Conservation (phyloP, 2,113 vertebrate species). For the Phylloscopus trochilus region DNA sequence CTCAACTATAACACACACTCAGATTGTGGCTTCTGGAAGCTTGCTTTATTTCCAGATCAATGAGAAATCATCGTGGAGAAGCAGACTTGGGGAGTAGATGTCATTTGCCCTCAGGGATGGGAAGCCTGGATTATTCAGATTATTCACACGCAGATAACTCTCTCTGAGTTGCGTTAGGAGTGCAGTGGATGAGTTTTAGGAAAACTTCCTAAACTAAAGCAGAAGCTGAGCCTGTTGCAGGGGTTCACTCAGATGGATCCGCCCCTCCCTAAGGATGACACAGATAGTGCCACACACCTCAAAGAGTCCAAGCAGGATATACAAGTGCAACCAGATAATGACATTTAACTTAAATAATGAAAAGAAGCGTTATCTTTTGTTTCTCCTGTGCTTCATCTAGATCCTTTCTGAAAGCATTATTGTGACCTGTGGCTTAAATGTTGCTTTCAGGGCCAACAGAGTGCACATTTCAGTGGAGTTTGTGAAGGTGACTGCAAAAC, state of each 20-base stretch:
- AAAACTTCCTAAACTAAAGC: background rate
- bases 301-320: fast-evolving
- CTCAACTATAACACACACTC: background rate
- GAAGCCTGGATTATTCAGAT: background rate
- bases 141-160: background rate
- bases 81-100: background rate
- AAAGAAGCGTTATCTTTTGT: background rate
- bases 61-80: background rate
- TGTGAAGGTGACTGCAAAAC: background rate
- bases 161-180: background rate
- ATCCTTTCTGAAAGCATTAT: background rate
- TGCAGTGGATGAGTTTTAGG: background rate
- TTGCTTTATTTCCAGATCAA: constrained; percentile 26
- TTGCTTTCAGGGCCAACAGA: background rate
- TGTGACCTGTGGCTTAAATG: background rate
- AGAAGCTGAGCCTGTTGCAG: background rate
- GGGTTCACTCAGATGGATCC: background rate
- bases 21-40: background rate
- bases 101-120: background rate
- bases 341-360: background rate
- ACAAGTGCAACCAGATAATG: background rate
- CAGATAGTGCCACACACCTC: background rate
- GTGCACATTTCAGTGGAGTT: background rate
- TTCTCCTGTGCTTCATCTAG: background rate
- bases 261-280: background rate